Percentiles rank a stretch among this genome's conserved stretches.
These are phyloP conservation scores for Eptatretus atami DNA, from an alignment of 2,797 vertebrate genomes.

Conservation along the genomic window DNA sequence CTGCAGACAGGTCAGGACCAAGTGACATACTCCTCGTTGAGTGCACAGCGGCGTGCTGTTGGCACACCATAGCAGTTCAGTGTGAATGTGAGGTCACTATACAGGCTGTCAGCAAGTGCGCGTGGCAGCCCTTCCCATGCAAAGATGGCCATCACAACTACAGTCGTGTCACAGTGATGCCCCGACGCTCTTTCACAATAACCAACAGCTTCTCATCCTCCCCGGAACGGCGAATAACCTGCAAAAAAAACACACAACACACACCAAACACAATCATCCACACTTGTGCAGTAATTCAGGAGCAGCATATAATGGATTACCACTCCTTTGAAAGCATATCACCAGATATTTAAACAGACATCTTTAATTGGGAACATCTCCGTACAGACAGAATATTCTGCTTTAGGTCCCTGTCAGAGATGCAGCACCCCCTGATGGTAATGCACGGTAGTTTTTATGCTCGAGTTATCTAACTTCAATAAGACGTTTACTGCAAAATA, in stretches of 20 bases:
- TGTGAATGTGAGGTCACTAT: slow-evolving; percentile 45
- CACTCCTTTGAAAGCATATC: no score
- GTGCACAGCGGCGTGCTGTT: slow-evolving; percentile 72
- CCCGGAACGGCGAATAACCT: slow-evolving; percentile 60
- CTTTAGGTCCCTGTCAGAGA: no score
- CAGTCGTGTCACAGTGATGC: slow-evolving; percentile 59
- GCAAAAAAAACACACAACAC: slow-evolving; percentile 6
- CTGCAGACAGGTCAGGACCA: no score
- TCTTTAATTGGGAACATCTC: not conserved
- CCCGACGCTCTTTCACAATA: slow-evolving; percentile 59
- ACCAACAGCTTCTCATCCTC: slow-evolving; percentile 67
- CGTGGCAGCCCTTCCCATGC: slow-evolving; percentile 76
- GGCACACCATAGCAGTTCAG: slow-evolving; percentile 65
- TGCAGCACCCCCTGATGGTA: no score
- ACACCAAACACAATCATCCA: no score
- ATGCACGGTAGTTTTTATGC: no score
- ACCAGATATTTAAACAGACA: no score
- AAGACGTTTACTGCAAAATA: no score
- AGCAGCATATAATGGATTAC: no score
- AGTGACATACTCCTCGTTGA: slow-evolving; percentile 56
- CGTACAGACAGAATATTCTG: no score
- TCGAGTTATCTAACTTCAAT: no score
- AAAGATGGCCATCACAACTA: slow-evolving; percentile 77
- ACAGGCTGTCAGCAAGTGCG: slow-evolving; percentile 45
- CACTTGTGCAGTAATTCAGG: no score